Base-by-base conservation (phyloP, 2,888 invertebrate genomes). In the Drosophila mimica region DNA sequence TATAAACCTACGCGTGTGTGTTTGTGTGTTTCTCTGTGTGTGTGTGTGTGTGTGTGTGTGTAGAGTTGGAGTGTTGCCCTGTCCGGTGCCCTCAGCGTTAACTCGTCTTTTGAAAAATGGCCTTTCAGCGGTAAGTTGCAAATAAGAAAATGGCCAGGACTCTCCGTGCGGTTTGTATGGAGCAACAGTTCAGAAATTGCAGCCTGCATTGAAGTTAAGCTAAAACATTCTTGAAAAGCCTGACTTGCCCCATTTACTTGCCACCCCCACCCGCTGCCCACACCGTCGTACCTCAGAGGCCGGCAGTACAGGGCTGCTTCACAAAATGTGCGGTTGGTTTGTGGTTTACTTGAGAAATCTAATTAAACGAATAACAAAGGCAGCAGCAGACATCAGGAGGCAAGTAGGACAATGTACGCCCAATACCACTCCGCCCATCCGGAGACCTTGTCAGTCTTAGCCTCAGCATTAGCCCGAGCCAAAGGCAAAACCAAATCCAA, bases 331-430 rank as follows among this genome's bases (percentile, higher is more conserved):
- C 89, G 89, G 89, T 89, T 86, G 46, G 25, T 64, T 69, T 86
- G 90, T 60, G 89, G 89, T 78, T 85, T 81, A 74, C 88, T 89
- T 75, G 86, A 86, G 89, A 89, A 90, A 89, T 89, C 89, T 89
- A 89, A 89, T 89, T 89, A 89, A 89, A 90, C 76, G 81, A 85
- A 80, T 83, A 87, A 79, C 89, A 84, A 83, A 76, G 77, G 69
- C 71, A 31, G 33, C 52, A 33, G 20, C 52, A 53, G 33, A 33
- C 52, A 53, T 15, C 40, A 52, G 52, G 46, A 52, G 25, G 43
- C 72, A 46, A 33, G 51, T 76, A 78, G 70, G 79, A 78, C 79
- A 78, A 54, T 79, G 79, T 60, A 54, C 15, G 3, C 33, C 25
- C 53, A 15, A 36, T 49, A 20, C 31, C 34, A 17, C 28, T 17